Evolutionary conservation across 2,113 vertebrate species (phyloP), one percentile per base, ranked within the genome.

Genomic region (Pipra filicauda): DNA sequence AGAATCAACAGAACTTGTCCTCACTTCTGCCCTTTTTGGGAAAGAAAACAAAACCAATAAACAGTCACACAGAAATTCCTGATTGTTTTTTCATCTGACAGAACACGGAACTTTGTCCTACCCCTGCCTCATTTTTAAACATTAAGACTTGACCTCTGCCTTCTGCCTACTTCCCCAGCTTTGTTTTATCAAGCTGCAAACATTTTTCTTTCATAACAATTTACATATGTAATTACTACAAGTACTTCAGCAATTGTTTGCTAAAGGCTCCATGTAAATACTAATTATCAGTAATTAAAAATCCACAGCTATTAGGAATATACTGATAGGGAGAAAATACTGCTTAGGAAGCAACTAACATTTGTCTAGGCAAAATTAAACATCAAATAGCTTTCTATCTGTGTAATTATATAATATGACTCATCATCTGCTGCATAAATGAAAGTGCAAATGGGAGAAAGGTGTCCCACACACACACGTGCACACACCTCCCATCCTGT

Each of bases 221-320:
- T 98, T 98, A 95, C 97, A 98, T 98, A 85, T 97, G 85, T 98
- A 98, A 98, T 98, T 98, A 97, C 98, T 93, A 97, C 96, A 93
- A 96, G 93, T 97, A 97, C 97, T 97, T 97, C 95, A 98, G 97
- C 97, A 98, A 96, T 97, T 94, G 94, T 98, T 98, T 97, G 97
- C 98, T 97, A 94, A 98, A 98, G 98, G 97, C 98, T 98, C 97
- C 97, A 97, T 98, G 98, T 98, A 98, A 98, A 98, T 98, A 97
- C 96, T 97, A 98, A 98, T 98, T 98, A 98, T 98, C 97, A 85
- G 97, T 98, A 98, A 98, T 98, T 98, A 98, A 98, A 98, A 98
- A 98, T 97, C 86, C 97, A 95, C 86, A 92, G 94, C 98, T 95
- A 96, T 97, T 97, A 98, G 78, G 97, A 98, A 97, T 97, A 96